Evolutionary conservation across 2,113 vertebrate genomes (phyloP), one percentile per base, ranked within the genome.

Genomic region (Melanerpes aurifrons): DNA sequence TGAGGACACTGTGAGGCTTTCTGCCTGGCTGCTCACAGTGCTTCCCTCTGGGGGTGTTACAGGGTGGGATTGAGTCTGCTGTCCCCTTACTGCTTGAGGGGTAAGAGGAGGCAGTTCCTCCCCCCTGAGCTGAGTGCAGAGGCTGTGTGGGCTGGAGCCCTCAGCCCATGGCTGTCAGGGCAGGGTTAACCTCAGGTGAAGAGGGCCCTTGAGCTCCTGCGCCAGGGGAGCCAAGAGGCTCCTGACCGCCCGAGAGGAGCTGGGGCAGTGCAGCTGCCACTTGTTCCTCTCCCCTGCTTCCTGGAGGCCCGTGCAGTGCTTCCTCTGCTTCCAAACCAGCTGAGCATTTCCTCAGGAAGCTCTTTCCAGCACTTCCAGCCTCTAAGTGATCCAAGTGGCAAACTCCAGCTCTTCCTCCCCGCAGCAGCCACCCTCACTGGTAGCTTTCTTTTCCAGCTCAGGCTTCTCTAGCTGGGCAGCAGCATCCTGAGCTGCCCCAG

Each of bases 161-260:
- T 91, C 53, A 15, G 10, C 79, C 25, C 37, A 9, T 9, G 37
- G 19, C 37, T 79, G 8, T 56, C 79, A 28, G 40, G 45, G 53
- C 59, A 74, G 77, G 45, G 32, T 82, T 92, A 68, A 93, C 45
- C 83, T 77, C 85, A 91, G 76, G 69, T 94, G 77, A 90, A 94
- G 87, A 95, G 86, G 75, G 82, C 67, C 93, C 92, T 94, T 93
- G 70, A 88, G 68, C 67, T 56, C 78, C 67, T 89, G 70, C 84
- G 79, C 50, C 80, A 69, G 73, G 29, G 56, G 58, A 84, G 47
- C 63, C 61, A 58, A 94, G 93, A 89, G 86, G 85, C 73, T 69
- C 92, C n/a, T n/a, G 59, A 89, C 63, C 72, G 53, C 40, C 67
- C 81, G 25, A 66, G 67, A 84, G 63, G 77, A 89, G 74, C 48